phyloP scores from a whole-genome alignment of 2,797 vertebrate species.

The Hylomyscus alleni region DNA sequence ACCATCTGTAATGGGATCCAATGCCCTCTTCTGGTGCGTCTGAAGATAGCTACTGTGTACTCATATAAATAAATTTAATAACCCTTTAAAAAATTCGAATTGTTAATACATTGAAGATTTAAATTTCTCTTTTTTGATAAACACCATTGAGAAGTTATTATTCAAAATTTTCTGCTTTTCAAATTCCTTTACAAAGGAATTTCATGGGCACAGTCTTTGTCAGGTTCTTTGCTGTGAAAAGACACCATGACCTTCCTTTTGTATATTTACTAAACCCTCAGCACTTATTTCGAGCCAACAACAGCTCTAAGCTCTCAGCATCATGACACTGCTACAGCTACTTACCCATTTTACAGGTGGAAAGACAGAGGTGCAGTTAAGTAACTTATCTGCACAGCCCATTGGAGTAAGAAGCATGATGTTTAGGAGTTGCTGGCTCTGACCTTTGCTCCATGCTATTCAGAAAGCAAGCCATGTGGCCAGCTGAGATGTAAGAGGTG shows the following conservation, averaged over 20 bases:
- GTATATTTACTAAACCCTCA: not conserved
- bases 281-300: not conserved
- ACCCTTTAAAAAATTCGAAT: not conserved
- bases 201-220: not conserved
- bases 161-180: not conserved
- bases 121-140: not conserved
- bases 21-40: too few relatives aligned
- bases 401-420: not conserved
- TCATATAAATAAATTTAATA: too few relatives aligned
- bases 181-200: not conserved
- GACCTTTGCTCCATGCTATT: not conserved
- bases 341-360: not conserved
- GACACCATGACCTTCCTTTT: not conserved
- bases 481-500: not conserved
- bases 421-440: not conserved
- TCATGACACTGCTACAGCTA: not conserved
- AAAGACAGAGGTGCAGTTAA: not conserved
- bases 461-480: not conserved
- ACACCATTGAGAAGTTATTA: not conserved
- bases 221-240: not conserved
- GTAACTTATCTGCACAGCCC: not conserved
- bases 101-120: not conserved
- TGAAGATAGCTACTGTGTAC: too few relatives aligned
- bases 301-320: not conserved
- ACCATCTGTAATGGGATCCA: too few relatives aligned